Evolutionary conservation across 2,888 invertebrate species (phyloP).

Genomic region (Trissolcus japonicus): DNA sequence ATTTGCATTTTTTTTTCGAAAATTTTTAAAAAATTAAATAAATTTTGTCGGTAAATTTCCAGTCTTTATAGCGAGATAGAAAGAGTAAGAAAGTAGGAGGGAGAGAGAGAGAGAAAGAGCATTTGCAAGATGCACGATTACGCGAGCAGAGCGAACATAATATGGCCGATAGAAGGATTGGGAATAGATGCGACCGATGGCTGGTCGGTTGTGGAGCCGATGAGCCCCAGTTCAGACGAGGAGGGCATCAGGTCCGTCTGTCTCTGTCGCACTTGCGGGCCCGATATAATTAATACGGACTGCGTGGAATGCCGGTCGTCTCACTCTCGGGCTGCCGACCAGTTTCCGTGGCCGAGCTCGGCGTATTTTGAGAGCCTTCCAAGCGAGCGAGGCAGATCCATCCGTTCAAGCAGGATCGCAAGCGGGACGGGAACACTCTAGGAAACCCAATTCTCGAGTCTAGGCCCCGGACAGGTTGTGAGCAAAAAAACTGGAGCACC

Average conservation of each 20-base stretch:
- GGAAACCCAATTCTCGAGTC: slow-evolving; percentile 56
- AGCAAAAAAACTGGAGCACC: slow-evolving; percentile 59
- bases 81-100: background rate
- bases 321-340: slow-evolving; percentile 69
- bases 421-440: slow-evolving; percentile 37
- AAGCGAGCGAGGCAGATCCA: slow-evolving; percentile 18
- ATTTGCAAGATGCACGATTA: slow-evolving; percentile 43
- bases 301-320: slow-evolving; percentile 74
- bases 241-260: slow-evolving; percentile 31
- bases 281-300: slow-evolving; percentile 76
- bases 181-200: slow-evolving; percentile 54
- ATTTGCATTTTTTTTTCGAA: background rate
- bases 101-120: background rate
- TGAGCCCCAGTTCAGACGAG: slow-evolving; percentile 43
- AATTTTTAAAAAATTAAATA: background rate
- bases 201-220: slow-evolving; percentile 34
- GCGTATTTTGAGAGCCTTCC: slow-evolving; percentile 50
- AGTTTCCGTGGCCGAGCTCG: slow-evolving; percentile 66
- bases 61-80: background rate
- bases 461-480: slow-evolving; percentile 49
- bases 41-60: no score
- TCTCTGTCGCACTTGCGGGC: slow-evolving; percentile 65
- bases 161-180: slow-evolving; percentile 37
- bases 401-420: slow-evolving; percentile 2
- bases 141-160: slow-evolving; percentile 49